Percentiles rank a stretch among this genome's conserved stretches.
Conservation (phyloP, 2,113 vertebrate species). For the Gopherus flavomarginatus region DNA sequence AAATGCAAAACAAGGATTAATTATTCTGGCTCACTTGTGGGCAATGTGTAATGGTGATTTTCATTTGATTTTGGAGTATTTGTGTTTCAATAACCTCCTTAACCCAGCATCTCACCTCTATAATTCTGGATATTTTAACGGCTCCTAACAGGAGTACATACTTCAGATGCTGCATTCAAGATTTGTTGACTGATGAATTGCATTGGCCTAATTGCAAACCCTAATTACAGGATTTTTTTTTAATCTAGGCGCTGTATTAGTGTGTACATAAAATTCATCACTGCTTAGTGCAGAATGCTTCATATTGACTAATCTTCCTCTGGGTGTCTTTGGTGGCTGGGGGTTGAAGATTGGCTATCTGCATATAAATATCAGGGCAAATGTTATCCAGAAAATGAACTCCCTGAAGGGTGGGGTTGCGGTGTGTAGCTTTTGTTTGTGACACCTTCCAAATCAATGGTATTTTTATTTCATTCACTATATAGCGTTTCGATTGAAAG, state of each 20-base stretch:
- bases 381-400: neutral
- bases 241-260: neutral
- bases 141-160: slow-evolving; percentile 69
- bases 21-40: neutral
- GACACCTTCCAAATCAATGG: neutral
- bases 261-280: neutral
- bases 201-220: slow-evolving; percentile 19
- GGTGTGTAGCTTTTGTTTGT: neutral
- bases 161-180: slow-evolving; percentile 28
- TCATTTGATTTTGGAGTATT: slow-evolving; percentile 70
- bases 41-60: slow-evolving; percentile 36
- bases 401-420: neutral
- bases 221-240: slow-evolving; percentile 8
- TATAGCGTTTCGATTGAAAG: neutral
- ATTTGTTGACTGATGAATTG: slow-evolving; percentile 22
- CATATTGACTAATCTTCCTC: neutral
- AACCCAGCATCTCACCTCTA: slow-evolving; percentile 78
- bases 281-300: neutral
- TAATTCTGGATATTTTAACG: slow-evolving; percentile 79
- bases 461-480: neutral
- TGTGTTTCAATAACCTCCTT: slow-evolving; percentile 79
- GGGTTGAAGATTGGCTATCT: neutral
- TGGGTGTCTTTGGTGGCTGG: neutral
- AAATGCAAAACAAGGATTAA: slow-evolving; percentile 33
- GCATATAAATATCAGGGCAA: neutral